Base-by-base conservation (phyloP, 2,113 vertebrate genomes). In the Sterrhoptilus dennistouni region DNA sequence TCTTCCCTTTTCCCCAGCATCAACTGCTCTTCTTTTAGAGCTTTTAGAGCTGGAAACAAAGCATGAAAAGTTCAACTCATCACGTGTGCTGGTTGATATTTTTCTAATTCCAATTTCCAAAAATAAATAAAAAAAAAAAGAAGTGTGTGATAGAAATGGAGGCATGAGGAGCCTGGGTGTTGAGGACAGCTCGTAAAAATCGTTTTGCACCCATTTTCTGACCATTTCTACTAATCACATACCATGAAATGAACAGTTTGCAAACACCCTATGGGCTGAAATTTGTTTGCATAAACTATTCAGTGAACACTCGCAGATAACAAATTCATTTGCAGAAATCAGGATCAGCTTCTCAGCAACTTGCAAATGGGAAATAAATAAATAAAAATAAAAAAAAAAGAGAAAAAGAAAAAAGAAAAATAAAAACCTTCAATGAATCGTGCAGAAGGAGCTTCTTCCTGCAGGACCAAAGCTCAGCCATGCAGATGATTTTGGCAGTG, bases 301-400 rank as follows among this genome's bases (percentile, higher is more conserved):
- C 93, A 50, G 76, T 54, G 85, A 97, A 88, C 76, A 86, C 95
- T 96, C 54, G 75, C 93, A 97, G 95, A 96, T 97, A 97, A 96
- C 95, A 96, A 97, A 97, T 96, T 97, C 95, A 95, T 97, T 97
- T 97, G 92, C 92, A 81, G 95, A 94, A 96, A 97, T 96, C 82
- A 86, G 94, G 94, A 95, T 95, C 93, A 70, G 96, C 91, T 94
- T 94, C 87, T 89, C 86, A 57, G 94, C 86, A 71, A 65, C 76
- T 74, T 2, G 8, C 72, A 93, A 93, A 93, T 63, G 65, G 85
- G 47, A 88, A 86, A 83, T 42, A 68, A 86, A 29, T 52, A 45
- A 21, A 29, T 29, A 45, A 36, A 35, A 53, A 45, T 4, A 28
- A 38, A 14, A 17, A 11, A 50, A 22, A 36, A 35, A 35, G 29